A percentile compares a stretch with the other conserved stretches of the same genome.
phyloP scores from a whole-genome alignment of 2,888 invertebrate species.

The Homarus gammarus region DNA sequence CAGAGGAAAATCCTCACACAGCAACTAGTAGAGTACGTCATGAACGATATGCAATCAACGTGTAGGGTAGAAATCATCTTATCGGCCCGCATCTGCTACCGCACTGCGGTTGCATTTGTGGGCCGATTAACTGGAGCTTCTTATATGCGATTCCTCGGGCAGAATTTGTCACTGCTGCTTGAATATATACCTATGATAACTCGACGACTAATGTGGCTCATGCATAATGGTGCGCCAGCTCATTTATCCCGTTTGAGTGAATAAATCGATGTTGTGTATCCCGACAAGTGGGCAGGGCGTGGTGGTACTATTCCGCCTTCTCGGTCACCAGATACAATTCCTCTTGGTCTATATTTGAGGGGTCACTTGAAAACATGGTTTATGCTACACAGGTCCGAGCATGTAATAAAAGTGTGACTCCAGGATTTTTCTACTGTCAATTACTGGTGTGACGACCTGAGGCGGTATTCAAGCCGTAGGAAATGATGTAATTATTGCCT shows the following conservation, averaged over 20 bases:
- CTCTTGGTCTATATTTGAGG: constrained; percentile 38
- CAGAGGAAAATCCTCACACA: constrained; percentile 76
- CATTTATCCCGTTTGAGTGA: constrained; percentile 15
- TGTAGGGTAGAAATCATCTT: constrained; percentile 76
- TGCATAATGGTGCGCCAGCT: constrained; percentile 29
- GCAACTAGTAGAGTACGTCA: constrained; percentile 76
- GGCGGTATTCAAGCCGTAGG: no score
- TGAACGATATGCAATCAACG: constrained; percentile 76
- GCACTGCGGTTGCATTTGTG: constrained; percentile 69
- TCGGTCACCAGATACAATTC: constrained; percentile 35
- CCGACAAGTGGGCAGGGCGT: constrained; percentile 34
- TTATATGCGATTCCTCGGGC: no score
- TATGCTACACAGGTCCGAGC: no score
- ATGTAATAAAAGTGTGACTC: no score
- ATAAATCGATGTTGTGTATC: background rate
- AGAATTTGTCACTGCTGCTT: constrained; percentile 72
- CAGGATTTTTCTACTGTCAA: no score
- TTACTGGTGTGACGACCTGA: no score
- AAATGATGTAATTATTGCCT: no score
- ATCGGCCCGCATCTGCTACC: constrained; percentile 76
- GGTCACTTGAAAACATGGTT: constrained; percentile 7
- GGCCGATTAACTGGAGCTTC: constrained; percentile 74
- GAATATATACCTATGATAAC: constrained; percentile 11
- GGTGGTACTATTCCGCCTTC: constrained; percentile 33
- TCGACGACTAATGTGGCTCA: constrained; percentile 17